Evolutionary conservation across 2,888 invertebrate species (phyloP).

Genomic region (Brenthis daphne): DNA sequence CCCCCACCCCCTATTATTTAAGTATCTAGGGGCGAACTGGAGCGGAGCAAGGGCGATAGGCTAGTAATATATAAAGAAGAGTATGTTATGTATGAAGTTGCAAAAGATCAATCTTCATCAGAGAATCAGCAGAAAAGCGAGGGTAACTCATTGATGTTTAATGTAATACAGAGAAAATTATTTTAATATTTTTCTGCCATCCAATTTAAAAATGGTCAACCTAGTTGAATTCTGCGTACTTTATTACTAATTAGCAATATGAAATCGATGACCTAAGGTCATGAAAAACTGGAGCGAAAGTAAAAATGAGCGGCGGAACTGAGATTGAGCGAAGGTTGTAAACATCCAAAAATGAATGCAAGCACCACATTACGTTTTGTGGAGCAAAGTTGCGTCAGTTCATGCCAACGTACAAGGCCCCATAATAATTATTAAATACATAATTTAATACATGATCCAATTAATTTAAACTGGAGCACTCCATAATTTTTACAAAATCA

Average conservation of each 20-base stretch:
- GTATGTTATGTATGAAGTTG: no score
- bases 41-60: no score
- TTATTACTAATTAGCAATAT: constrained; percentile 1
- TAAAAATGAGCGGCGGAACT: constrained; percentile 68
- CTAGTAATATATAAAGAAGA: no score
- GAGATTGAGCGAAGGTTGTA: constrained; percentile 62
- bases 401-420: constrained; percentile 43
- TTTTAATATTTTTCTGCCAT: neutral
- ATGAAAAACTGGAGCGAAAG: constrained; percentile 74
- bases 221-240: neutral
- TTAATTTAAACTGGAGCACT: constrained; percentile 50
- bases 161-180: no score
- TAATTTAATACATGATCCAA: constrained; percentile 48
- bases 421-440: constrained; percentile 47
- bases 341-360: constrained; percentile 72
- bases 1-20: no score
- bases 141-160: no score
- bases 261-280: constrained; percentile 56
- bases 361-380: constrained; percentile 45
- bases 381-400: constrained; percentile 49
- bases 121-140: no score
- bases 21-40: no score
- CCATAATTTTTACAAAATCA: constrained; percentile 39
- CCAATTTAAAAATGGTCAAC: neutral
- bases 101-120: no score